These are phyloP conservation scores for Caenorhabditis sinica DNA, from an alignment of 2,888 invertebrate species.

Conservation along the genomic window DNA sequence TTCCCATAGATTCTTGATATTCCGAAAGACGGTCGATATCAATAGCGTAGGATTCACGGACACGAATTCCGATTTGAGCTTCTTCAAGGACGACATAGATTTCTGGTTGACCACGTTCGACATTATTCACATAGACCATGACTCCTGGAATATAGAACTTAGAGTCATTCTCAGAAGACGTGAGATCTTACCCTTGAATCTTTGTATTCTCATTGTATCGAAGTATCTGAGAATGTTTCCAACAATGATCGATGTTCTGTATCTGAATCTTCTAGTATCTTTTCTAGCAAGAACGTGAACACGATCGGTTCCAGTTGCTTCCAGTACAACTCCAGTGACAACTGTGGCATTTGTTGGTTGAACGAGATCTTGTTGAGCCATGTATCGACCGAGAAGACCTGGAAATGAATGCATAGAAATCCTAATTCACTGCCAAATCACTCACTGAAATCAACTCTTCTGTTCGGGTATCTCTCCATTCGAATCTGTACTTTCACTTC, in stretches of 20 bases:
- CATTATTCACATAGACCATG: slow-evolving; percentile 83
- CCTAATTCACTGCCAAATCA: not conserved
- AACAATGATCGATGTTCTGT: slow-evolving; percentile 81
- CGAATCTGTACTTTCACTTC: slow-evolving; percentile 82
- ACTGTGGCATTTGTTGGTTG: slow-evolving; percentile 83
- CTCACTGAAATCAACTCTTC: slow-evolving; percentile 82
- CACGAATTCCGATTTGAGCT: slow-evolving; percentile 82
- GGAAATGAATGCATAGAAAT: no score
- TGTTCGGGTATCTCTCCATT: slow-evolving; percentile 82
- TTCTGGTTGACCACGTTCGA: slow-evolving; percentile 82
- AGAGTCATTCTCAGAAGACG: not conserved
- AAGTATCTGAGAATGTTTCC: slow-evolving; percentile 82
- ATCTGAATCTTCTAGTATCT: slow-evolving; percentile 77
- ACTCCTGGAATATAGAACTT: slow-evolving; percentile 70
- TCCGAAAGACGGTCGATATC: slow-evolving; percentile 81
- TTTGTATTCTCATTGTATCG: slow-evolving; percentile 82
- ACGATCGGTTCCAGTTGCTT: slow-evolving; percentile 82
- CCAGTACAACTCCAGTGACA: slow-evolving; percentile 82
- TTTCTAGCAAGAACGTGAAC: slow-evolving; percentile 75
- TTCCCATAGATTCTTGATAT: slow-evolving; percentile 82
- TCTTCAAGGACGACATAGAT: slow-evolving; percentile 83
- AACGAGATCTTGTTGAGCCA: slow-evolving; percentile 81
- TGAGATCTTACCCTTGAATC: slow-evolving; percentile 76
- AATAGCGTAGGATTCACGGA: slow-evolving; percentile 80
- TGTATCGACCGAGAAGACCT: slow-evolving; percentile 81